Evolutionary conservation across 2,113 vertebrate genomes (phyloP), one percentile per base, ranked within the genome.

Genomic region (Microcebus griseorufus): DNA sequence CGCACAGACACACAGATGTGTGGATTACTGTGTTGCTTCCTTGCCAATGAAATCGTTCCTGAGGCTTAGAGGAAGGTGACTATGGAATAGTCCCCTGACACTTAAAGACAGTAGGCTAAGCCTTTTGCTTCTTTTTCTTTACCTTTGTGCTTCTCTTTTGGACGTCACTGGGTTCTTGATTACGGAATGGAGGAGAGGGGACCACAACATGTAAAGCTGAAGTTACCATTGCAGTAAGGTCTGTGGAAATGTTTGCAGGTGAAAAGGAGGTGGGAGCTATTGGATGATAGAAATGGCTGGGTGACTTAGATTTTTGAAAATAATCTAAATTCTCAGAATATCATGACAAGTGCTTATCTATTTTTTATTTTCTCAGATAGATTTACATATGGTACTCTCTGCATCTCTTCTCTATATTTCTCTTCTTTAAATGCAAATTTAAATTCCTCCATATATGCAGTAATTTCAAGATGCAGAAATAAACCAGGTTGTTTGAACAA

Each of bases 301-400:
- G 60, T 64, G 27, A 58, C 91, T 69, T 75, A 82, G 62, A 90
- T 90, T 96, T 85, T 89, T 90, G 29, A 32, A 87, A 97, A 48
- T 39, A 89, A 55, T 8, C 62, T 72, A 39, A 60, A 89, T 62
- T 86, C 85, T 82, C 51, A 58, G 67, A 80, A 48, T 89, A 60
- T 85, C 34, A 23, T 18, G 29, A 86, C 9, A 55, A 23, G 22
- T 76, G 17, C n/a, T 45, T 67, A 20, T 58, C 4, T 82, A 25
- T 70, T 86, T 89, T 82, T 90, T 13, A 6, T 70, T 73, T 84
- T 83, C 29, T 11, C 32, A 51, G 45, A 5, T 62, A 2, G 22
- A 73, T 58, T 87, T 70, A 88, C 16, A 64, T 70, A 37, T 85
- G 51, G 14, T 48, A 51, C 29, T 85, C 39, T 80, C 32, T 80